These are phyloP conservation scores for Podotricha telesiphe DNA, from an alignment of 2,888 invertebrate genomes.

Conservation along the genomic window DNA sequence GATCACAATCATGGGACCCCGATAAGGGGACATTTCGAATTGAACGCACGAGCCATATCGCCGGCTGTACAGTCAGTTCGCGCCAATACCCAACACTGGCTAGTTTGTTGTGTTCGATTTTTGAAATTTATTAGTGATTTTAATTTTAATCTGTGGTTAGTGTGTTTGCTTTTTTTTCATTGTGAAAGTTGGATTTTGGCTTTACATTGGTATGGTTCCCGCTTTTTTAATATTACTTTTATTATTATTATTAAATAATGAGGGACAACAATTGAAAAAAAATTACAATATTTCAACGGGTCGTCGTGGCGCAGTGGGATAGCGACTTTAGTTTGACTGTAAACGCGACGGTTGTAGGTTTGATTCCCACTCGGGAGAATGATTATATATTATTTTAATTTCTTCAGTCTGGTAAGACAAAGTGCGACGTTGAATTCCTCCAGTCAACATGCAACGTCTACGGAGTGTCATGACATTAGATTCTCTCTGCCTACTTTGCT, in stretches of 20 bases:
- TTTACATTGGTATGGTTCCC: not conserved
- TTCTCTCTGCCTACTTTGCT: too few relatives aligned
- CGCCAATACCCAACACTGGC: constrained; percentile 48
- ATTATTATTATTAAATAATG: not conserved
- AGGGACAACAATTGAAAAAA: too few relatives aligned
- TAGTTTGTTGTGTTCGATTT: constrained; percentile 26
- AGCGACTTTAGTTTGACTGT: too few relatives aligned
- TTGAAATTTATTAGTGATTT: not conserved
- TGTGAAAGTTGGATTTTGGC: constrained; percentile 11
- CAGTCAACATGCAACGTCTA: too few relatives aligned
- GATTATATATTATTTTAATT: too few relatives aligned
- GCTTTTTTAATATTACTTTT: not conserved
- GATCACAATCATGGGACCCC: constrained; percentile 41
- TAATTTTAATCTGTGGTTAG: constrained; percentile 15
- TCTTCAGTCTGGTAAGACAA: too few relatives aligned
- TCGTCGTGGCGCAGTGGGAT: too few relatives aligned
- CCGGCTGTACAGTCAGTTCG: constrained; percentile 54
- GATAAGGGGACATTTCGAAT: constrained; percentile 56
- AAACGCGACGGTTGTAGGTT: too few relatives aligned
- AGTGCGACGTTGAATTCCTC: too few relatives aligned
- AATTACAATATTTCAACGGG: too few relatives aligned
- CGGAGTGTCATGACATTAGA: too few relatives aligned
- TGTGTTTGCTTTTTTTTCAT: not conserved
- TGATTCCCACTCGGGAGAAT: too few relatives aligned
- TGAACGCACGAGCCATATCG: constrained; percentile 56